Percentiles rank a stretch among this genome's conserved stretches.
Evolutionary conservation across 1,140 invertebrate species (phyloP).

Genomic region (Teleogryllus occipitalis): DNA sequence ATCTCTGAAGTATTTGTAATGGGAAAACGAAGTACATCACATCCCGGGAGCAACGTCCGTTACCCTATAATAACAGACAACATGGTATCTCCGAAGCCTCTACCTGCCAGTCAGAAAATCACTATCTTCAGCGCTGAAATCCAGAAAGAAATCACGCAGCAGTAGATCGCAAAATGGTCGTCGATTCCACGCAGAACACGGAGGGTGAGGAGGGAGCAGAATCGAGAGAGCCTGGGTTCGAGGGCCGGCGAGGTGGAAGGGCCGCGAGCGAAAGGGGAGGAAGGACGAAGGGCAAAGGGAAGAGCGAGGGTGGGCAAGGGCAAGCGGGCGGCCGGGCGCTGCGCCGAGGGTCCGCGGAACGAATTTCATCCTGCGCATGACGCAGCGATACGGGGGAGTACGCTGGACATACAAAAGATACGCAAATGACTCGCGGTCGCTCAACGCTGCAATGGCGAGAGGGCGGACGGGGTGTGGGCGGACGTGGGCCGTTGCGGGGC

Average conservation of each 20-base stretch:
- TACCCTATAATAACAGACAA: no score
- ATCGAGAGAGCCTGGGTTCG: background rate
- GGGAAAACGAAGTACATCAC: no score
- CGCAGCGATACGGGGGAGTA: background rate
- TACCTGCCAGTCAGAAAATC: no score
- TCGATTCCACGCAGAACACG: background rate
- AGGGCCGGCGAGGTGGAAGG: background rate
- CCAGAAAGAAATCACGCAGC: background rate
- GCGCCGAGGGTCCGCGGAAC: background rate
- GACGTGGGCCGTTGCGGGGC: no score
- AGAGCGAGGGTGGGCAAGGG: background rate
- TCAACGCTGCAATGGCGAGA: no score
- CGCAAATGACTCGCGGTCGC: background rate
- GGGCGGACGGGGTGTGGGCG: no score
- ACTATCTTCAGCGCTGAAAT: background rate
- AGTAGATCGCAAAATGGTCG: background rate
- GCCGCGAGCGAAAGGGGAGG: background rate
- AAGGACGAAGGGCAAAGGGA: background rate
- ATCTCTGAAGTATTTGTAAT: no score
- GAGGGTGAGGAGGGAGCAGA: background rate
- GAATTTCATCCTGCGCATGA: conserved; percentile 3
- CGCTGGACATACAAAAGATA: background rate
- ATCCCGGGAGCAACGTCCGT: no score
- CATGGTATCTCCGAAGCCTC: no score
- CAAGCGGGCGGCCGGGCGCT: background rate